phyloP scores from a whole-genome alignment of 1,140 invertebrate genomes.

The Nephila pilipes region DNA sequence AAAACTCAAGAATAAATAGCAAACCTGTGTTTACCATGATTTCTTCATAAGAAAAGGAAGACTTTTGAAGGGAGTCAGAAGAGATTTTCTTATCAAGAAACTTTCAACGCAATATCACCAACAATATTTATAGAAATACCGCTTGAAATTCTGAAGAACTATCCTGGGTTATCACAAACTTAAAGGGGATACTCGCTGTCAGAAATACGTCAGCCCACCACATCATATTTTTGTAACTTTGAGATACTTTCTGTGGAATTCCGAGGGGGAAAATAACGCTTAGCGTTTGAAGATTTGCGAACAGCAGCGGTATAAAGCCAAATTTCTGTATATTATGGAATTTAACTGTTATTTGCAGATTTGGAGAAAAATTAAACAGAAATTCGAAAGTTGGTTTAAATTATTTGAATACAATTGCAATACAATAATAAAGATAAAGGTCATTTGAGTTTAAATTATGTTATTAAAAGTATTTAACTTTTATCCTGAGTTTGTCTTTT shows the following conservation, averaged over 20 bases:
- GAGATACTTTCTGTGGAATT: background rate
- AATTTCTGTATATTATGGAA: background rate
- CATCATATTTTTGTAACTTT: constrained; percentile 18
- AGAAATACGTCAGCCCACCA: background rate
- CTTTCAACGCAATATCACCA: background rate
- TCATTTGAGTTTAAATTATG: no score
- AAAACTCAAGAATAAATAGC: no score
- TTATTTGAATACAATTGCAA: no score
- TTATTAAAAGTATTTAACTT: no score
- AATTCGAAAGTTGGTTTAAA: no score
- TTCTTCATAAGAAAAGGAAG: background rate
- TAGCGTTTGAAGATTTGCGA: background rate
- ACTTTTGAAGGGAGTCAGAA: background rate
- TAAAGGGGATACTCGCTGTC: constrained; percentile 24
- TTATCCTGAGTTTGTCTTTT: no score
- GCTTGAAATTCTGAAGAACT: constrained; percentile 41
- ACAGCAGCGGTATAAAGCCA: background rate
- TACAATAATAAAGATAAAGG: no score
- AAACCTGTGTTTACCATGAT: background rate
- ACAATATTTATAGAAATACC: constrained; percentile 35
- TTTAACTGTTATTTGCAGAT: background rate
- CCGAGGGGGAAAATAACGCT: background rate
- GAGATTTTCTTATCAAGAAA: constrained; percentile 41
- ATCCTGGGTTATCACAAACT: constrained; percentile 24
- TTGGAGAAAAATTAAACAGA: background rate